A percentile compares a stretch with the other conserved stretches of the same genome.
These are phyloP conservation scores for Sinodicranocentrus sp. DNA, from an alignment of 2,888 invertebrate species.

Conservation along the genomic window DNA sequence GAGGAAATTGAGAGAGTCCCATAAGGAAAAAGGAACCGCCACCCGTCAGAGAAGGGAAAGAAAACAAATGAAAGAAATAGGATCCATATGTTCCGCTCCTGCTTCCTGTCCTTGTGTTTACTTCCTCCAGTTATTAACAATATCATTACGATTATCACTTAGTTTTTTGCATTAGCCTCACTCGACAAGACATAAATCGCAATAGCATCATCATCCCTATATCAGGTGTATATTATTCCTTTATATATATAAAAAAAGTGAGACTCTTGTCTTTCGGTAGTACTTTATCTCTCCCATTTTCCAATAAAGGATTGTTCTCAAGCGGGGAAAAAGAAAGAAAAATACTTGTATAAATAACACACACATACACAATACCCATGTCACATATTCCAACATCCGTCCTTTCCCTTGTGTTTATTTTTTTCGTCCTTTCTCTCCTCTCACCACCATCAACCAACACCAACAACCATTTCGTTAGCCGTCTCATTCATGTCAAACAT, in stretches of 20 bases:
- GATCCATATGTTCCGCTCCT: neutral
- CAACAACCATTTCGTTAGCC: constrained; percentile 48
- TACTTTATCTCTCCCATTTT: no score
- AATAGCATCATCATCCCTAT: no score
- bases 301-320: no score
- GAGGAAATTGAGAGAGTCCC: neutral
- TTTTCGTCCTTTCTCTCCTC: neutral
- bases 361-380: neutral
- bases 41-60: neutral
- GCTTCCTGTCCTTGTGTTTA: neutral
- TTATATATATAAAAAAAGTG: no score
- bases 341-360: neutral
- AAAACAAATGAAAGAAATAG: neutral
- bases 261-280: no score
- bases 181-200: no score
- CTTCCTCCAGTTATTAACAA: constrained; percentile 7
- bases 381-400: neutral
- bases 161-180: no score
- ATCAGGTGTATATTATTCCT: no score
- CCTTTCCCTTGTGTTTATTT: constrained; percentile 9
- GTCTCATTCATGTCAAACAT: constrained; percentile 64
- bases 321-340: neutral
- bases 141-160: constrained; percentile 11
- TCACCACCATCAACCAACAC: constrained; percentile 33
- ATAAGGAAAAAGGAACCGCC: neutral